Evolutionary conservation across 37 sponge, comb jelly and placozoan species (phyloP), one percentile per base, ranked within the genome.

Genomic region (Diacarnus erythraeanus): DNA sequence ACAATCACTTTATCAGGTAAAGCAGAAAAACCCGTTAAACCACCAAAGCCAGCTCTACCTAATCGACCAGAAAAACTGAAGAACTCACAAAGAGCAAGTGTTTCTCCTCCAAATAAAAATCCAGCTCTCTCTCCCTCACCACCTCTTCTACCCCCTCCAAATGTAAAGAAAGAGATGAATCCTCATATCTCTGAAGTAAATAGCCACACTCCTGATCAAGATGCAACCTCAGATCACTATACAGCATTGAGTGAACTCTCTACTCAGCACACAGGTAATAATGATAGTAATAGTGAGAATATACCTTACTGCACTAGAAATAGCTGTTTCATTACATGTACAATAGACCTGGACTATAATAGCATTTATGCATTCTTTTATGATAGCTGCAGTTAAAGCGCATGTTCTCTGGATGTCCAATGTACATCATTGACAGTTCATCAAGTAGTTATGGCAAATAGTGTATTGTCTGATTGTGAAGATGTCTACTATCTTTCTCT

Each of bases 31-130:
- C 71, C 71, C 1, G 5, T 42, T 1, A 47, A 56, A 36, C 74
- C 74, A 15, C 47, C 26, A 40, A 78, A 68, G 27, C 79, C 66
- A 33, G 18, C 64, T 1, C 0, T 65, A 2, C 66, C 78, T 17
- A 33, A 18, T 33, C 64, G 42, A 18, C 69, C 79, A 23, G 1
- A 18, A 20, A 47, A 29, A 39, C 64, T 37, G 42, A 60, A 59
- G 39, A 33, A 10, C n/a, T 26, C 74, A 10, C 31, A 42, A 22
- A 3, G 34, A 33, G 2, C 33, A 15, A 54, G 40, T 36, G 64
- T 41, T 30, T 5, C 77, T 26, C 64, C 77, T 61, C 41, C 40
- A 26, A 35, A 64, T 35, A 8, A 59, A 59, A 40, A 27, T 4
- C 0, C 23, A 33, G 9, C 23, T 33, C 42, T 43, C 78, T 47